These are phyloP conservation scores for Blastobasis lacticolella DNA, from an alignment of 2,888 invertebrate species.

Conservation along the genomic window DNA sequence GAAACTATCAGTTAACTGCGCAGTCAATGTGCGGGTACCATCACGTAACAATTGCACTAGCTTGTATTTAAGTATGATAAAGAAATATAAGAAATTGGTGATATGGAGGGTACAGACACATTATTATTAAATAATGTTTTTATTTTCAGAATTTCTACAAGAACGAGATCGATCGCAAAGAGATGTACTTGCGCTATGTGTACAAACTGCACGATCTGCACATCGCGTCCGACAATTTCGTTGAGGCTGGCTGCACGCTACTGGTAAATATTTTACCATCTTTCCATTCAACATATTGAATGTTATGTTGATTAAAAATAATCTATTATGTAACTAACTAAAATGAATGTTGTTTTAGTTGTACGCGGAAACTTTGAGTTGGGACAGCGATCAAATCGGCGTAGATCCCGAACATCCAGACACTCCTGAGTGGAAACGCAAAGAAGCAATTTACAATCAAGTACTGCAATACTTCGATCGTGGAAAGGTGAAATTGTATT, in stretches of 20 bases:
- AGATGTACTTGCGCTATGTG: constrained; percentile 96
- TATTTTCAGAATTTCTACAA: constrained; percentile 91
- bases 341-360: constrained; percentile 55
- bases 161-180: constrained; percentile 94
- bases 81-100: too few species aligned
- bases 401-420: constrained; percentile 81
- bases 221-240: constrained; percentile 91
- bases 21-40: too few species aligned
- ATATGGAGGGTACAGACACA: too few species aligned
- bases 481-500: constrained; percentile 79
- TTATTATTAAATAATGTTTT: not conserved
- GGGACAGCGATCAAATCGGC: constrained; percentile 81
- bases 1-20: too few species aligned
- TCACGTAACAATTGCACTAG: too few species aligned
- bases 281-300: not conserved
- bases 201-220: constrained; percentile 96
- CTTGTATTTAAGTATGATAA: too few species aligned
- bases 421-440: constrained; percentile 90
- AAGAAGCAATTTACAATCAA: constrained; percentile 90
- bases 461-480: constrained; percentile 94
- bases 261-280: constrained; percentile 57
- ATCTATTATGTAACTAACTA: too few species aligned
- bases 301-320: too few species aligned
- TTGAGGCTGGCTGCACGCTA: constrained; percentile 95
- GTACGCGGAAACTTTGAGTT: constrained; percentile 92